Evolutionary conservation across 2,888 invertebrate genomes (phyloP), one percentile per base, ranked within the genome.

Genomic region (Phengaris arion): DNA sequence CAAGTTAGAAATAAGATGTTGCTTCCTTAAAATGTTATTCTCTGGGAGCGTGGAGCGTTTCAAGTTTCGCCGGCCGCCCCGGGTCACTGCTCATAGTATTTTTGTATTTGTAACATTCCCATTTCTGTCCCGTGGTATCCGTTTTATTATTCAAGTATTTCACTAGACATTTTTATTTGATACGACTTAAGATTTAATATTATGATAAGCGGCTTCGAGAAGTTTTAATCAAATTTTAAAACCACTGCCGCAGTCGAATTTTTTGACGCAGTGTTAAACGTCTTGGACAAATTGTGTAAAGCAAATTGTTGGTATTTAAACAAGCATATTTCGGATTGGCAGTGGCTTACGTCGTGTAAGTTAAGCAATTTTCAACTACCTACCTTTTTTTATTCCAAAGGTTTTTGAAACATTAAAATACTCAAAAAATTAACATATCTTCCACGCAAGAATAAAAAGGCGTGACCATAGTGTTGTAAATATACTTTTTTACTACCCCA

Each of bases 51-150:
- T 45, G 35, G 68, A 35, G 73, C 69, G 76, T 75, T 77, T 77
- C 77, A 76, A 68, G 77, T 76, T 76, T 46, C 52, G 74, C 69
- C 75, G 78, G 75, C 76, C 68, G 69, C 46, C 57, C 13, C 75
- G 75, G 75, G 69, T 75, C 75, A 70, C 70, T 70, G 75, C 75
- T 70, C 75, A 75, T 75, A 54, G 68, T 69, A 69, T 75, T 75
- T 75, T 69, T 75, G 70, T 70, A 48, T 70, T 70, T 69, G 69
- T 46, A 55, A 69, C 69, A 75, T 70, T 55, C 55, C 46, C 55
- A 75, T 75, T 75, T 75, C 48, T 55, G 57, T 70, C 75, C 70
- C 68, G 68, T 54, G 45, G 54, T 70, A 22, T 68, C 69, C 72
- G 72, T 75, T 75, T 75, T 75, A 75, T 75, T 75, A 70, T 75